Percentiles rank a stretch among this genome's conserved stretches.
Evolutionary conservation across 2,888 invertebrate genomes (phyloP).

Genomic region (Geophilus truncorum): DNA sequence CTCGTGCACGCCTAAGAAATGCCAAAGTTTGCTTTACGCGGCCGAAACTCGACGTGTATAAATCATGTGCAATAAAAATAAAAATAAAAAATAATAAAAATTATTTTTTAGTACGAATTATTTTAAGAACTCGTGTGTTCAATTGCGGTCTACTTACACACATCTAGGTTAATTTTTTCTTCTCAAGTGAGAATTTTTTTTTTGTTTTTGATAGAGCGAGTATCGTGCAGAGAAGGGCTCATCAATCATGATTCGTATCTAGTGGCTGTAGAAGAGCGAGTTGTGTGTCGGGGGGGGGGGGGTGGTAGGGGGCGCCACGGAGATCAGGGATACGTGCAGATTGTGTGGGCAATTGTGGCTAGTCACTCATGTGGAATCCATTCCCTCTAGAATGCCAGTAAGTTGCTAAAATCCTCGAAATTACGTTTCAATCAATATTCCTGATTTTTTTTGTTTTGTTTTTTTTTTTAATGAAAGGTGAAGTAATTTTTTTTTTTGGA

Average conservation of each 20-base stretch:
- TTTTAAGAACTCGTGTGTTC: not conserved
- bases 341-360: constrained; percentile 10
- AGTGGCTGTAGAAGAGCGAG: constrained; percentile 10
- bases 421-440: not conserved
- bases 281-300: not conserved
- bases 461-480: no score
- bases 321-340: constrained; percentile 10
- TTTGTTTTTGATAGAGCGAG: constrained; percentile 4
- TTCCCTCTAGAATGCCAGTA: not conserved
- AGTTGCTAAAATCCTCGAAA: not conserved
- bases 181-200: not conserved
- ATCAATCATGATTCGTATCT: constrained; percentile 10
- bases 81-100: not conserved
- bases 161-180: not conserved
- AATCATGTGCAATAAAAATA: not conserved
- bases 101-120: not conserved
- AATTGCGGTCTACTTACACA: not conserved
- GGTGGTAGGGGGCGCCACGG: no score
- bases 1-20: not conserved
- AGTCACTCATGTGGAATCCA: constrained; percentile 4
- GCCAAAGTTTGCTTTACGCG: not conserved
- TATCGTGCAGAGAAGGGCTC: constrained; percentile 10
- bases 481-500: no score
- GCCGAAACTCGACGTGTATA: no score
- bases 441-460: no score